Base-by-base conservation (phyloP, 2,888 invertebrate species). In the Deilephila elpenor region DNA sequence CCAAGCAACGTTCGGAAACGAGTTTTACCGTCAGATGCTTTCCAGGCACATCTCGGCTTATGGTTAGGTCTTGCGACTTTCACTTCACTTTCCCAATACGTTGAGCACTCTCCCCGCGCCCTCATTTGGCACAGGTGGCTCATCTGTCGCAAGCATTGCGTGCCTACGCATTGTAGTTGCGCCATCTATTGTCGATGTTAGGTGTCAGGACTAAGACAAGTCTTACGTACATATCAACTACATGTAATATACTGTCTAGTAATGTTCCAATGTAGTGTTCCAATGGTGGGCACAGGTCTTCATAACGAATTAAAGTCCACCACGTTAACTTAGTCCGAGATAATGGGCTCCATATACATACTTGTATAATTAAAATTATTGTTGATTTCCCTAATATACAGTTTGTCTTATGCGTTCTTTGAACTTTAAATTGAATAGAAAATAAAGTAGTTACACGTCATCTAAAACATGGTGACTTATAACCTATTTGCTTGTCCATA, bases 61-160 rank as follows among this genome's bases (percentile, higher is more conserved):
- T n/a, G 56, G 64, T 56, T 59, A 74, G 75, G 74, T 75, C 60
- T 77, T 74, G 75, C 61, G 74, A 73, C 79, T 79, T 79, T 79
- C 79, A 76, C 79, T 78, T 60, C 70, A 76, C 75, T 78, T 78
- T 78, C 78, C 79, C 74, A 72, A 72, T 44, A 75, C 75, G 59
- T 73, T 74, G 76, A 56, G 73, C 73, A 61, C 75, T 74, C 76
- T 76, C 73, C 74, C 71, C 67, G 62, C 32, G 73, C 51, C 75
- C 75, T 75, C 76, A 70, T 75, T 64, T 71, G 53, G 6, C n/a
- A 19, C 71, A 71, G 67, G 67, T 74, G 56, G 5, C 53, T 71
- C 62, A 62, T 71, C 62, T 53, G 71, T 61, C 44, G 61, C 29
- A 71, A 60, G 14, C n/a, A 71, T 37, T 71, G 44, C 59, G 44